phyloP scores from a whole-genome alignment of 2,113 vertebrate genomes.

The Myiopsitta monachus region DNA sequence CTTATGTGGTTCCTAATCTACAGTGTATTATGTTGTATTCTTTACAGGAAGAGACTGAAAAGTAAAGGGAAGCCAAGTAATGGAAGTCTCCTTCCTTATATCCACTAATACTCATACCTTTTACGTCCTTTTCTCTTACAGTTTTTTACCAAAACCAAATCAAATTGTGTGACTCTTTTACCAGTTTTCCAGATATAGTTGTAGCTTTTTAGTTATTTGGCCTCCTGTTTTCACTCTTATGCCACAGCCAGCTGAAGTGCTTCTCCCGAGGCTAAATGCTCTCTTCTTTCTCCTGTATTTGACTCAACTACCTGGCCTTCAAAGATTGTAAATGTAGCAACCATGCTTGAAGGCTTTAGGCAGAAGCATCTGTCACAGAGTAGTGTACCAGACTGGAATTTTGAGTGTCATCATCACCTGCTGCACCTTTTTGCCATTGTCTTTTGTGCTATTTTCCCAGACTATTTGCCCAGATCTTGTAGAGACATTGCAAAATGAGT shows the following conservation, averaged over 20 bases:
- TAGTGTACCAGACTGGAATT: slow-evolving; percentile 22
- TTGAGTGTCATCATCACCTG: slow-evolving; percentile 38
- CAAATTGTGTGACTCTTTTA: neutral
- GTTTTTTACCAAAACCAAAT: neutral
- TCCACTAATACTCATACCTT: neutral
- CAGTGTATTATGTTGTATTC: neutral
- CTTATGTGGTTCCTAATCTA: neutral
- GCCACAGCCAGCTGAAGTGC: neutral
- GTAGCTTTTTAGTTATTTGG: neutral
- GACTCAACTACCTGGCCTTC: neutral
- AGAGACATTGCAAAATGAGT: neutral
- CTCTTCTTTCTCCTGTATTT: neutral
- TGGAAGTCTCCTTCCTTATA: neutral
- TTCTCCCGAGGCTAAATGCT: neutral
- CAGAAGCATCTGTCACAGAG: neutral
- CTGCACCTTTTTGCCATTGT: neutral
- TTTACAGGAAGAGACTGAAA: neutral
- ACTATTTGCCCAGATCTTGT: neutral
- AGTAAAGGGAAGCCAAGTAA: neutral
- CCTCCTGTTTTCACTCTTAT: neutral
- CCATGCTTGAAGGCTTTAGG: neutral
- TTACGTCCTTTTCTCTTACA: neutral
- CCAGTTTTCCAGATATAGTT: neutral
- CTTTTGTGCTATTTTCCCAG: slow-evolving; percentile 9
- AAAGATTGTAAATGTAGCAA: neutral